phyloP scores from a whole-genome alignment of 2,888 invertebrate species.

The Eulithis prunata region DNA sequence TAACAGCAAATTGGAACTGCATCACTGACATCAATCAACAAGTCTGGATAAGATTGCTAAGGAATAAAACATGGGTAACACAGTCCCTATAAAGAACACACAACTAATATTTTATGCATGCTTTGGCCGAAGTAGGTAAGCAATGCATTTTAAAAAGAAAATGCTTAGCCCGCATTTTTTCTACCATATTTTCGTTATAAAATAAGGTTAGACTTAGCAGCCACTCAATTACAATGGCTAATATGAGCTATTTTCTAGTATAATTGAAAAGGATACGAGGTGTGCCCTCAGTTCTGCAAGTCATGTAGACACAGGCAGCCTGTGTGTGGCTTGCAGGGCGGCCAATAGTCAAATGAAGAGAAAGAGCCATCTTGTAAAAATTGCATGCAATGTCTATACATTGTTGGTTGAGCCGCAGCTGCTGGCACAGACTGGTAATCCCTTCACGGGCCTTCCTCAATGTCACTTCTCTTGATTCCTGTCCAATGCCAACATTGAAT shows the following conservation, averaged over 20 bases:
- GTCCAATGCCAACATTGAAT: conserved; percentile 91
- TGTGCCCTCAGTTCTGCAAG: conserved; percentile 97
- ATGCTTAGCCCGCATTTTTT: no score
- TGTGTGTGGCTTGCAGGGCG: conserved; percentile 95
- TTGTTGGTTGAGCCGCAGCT: conserved; percentile 94
- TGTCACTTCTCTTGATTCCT: conserved; percentile 97
- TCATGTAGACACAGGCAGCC: conserved; percentile 98
- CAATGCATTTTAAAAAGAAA: no score
- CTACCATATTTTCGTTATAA: no score
- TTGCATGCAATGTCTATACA: conserved; percentile 97
- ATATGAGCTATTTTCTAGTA: neutral
- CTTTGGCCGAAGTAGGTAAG: no score
- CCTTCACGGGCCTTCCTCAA: conserved; percentile 93
- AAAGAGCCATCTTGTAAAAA: conserved; percentile 96
- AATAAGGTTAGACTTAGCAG: no score
- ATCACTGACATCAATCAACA: conserved; percentile 98
- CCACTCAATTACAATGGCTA: no score
- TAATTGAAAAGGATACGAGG: conserved; percentile 90
- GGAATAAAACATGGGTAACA: neutral
- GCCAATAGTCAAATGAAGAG: conserved; percentile 94
- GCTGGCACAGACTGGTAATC: conserved; percentile 93
- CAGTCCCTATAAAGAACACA: no score
- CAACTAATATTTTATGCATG: no score
- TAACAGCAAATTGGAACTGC: conserved; percentile 98
- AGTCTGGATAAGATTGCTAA: conserved; percentile 83